Percentiles rank a stretch among this genome's conserved stretches.
Conservation (phyloP, 2,113 vertebrate genomes). For the Arenaria interpres region DNA sequence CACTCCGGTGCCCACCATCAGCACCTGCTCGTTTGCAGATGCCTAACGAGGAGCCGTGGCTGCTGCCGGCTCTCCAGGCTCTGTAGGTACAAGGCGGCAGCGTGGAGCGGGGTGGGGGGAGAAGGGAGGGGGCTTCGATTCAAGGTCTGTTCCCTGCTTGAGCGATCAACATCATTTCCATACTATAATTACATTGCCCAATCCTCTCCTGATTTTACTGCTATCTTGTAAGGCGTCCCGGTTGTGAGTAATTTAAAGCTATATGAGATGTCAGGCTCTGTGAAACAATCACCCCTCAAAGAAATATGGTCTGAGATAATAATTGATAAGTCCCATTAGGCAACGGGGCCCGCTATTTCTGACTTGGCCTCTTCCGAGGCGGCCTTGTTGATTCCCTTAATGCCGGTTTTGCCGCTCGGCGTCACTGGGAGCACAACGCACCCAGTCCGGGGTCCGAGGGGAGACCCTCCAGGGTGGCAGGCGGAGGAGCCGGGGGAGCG, state of each 20-base stretch:
- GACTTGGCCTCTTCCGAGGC: conserved; percentile 65
- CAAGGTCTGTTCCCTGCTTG: conserved; percentile 86
- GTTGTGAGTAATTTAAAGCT: conserved; percentile 89
- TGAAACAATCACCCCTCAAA: conserved; percentile 87
- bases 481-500: background rate
- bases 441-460: fast-evolving
- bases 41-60: background rate
- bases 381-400: conserved; percentile 64
- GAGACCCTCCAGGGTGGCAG: background rate
- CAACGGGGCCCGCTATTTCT: conserved; percentile 67
- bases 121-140: conserved; percentile 62
- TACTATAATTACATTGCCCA: conserved; percentile 95
- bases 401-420: conserved; percentile 28
- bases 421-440: background rate
- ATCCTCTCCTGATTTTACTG: conserved; percentile 88
- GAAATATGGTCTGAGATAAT: conserved; percentile 86
- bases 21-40: background rate
- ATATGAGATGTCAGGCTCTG: conserved; percentile 85
- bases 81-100: conserved; percentile 4
- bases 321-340: conserved; percentile 89
- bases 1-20: background rate
- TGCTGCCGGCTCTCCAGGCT: background rate
- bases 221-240: conserved; percentile 83
- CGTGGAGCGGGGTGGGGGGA: background rate
- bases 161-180: conserved; percentile 92